Evolutionary conservation across 2,113 vertebrate species (phyloP), one percentile per base, ranked within the genome.

Genomic region (Rynchops niger): DNA sequence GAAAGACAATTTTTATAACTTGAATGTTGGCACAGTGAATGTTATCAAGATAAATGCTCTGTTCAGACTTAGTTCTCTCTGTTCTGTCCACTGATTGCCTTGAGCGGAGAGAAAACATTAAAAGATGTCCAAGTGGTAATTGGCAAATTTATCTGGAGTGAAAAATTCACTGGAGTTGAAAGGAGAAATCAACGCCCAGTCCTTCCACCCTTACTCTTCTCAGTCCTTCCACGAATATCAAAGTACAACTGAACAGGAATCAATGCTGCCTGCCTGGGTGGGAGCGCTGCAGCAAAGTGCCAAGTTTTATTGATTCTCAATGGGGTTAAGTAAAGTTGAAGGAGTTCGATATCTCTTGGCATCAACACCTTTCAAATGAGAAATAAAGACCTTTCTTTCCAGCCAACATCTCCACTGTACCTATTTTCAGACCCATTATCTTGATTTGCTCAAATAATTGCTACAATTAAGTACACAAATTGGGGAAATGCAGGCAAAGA

Each of bases 1-100:
- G 76, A 90, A 91, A 85, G 80, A 73, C 47, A 88, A 69, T 92
- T 87, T 95, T 95, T 88, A 84, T 85, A 74, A 81, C 59, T 20
- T 38, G 52, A 63, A 59, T n/a, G 5, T n/a, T 88, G 88, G 49
- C 65, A 86, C 50, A 20, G 11, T 62, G 72, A 77, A 76, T 55
- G 69, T 66, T 92, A 74, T 38, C 53, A 77, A 91, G 90, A 92
- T 22, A 87, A 95, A 95, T 55, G n/a, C 27, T 92, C 66, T 92
- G 70, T 56, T 92, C 92, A 74, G 76, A 42, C 52, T 79, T 26
- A 67, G 61, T 32, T 92, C 71, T 50, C 69, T 61, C 82, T 88
- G 72, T 85, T 76, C 88, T 76, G 55, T 32, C 58, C 26, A 15
- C 72, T 49, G 74, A 84, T 77, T 82, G 80, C 80, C 93, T 88